Percentiles rank a stretch among this genome's conserved stretches.
Evolutionary conservation across 2,113 vertebrate species (phyloP).

Genomic region (Cochlearius cochlearius): DNA sequence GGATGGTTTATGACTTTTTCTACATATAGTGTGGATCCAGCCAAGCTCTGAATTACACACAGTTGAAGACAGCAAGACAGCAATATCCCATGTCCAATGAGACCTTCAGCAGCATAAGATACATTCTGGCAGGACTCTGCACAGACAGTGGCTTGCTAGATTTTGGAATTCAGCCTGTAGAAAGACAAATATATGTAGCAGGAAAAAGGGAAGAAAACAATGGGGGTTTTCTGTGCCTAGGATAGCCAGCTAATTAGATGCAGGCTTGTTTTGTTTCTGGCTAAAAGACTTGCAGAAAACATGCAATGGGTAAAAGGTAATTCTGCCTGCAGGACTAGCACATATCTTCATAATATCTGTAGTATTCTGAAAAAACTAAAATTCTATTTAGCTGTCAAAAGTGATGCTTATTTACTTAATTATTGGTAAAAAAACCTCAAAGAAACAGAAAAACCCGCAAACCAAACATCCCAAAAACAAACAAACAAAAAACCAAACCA

Average conservation of each 20-base stretch:
- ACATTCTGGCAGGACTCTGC: not conserved
- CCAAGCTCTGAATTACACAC: slow-evolving; percentile 19
- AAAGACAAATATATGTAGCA: not conserved
- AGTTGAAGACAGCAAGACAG: not conserved
- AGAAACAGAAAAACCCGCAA: not conserved
- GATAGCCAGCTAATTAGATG: not conserved
- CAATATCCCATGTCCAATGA: slow-evolving; percentile 3
- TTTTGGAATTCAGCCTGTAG: slow-evolving; percentile 6
- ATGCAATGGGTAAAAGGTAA: not conserved
- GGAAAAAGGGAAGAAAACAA: not conserved
- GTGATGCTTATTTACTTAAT: not conserved
- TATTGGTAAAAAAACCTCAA: not conserved
- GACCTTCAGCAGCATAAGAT: not conserved
- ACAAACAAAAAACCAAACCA: not conserved
- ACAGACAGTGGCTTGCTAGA: not conserved
- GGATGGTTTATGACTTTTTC: slow-evolving; percentile 35
- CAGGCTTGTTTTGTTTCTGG: not conserved
- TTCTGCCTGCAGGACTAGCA: not conserved
- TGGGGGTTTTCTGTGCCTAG: not conserved
- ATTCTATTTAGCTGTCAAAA: not conserved
- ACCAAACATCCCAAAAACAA: fast-evolving
- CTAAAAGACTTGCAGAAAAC: not conserved
- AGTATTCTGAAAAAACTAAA: not conserved
- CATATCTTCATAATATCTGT: not conserved
- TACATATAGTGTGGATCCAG: not conserved